Base-by-base conservation (phyloP, 2,888 invertebrate species). In the Limnephilus marmoratus region DNA sequence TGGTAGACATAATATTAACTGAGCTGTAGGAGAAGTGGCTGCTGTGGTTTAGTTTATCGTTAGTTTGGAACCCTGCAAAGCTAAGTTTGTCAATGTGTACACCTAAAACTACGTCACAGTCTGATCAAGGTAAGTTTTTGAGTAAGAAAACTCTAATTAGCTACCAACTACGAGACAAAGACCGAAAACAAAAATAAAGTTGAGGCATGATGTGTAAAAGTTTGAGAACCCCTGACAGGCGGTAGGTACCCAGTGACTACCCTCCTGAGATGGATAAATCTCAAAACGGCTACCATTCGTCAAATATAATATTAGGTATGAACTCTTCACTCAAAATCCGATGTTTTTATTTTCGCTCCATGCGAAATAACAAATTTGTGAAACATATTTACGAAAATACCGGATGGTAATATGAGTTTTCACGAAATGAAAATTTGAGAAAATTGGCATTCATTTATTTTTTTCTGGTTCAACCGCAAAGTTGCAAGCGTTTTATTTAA, bases 281-380 rank as follows among this genome's bases (percentile, higher is more conserved):
- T 85, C 85, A 85, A 85, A 85, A 85, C 49, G n/a, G 29, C 29
- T 12, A n/a, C n/a, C 45, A 85, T 85, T 85, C 85, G 41, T 85
- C 85, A 85, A 85, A 85, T 41, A 45, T 85, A 68, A 68, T 37
- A 85, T 85, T n/a, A 41, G 41, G 85, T 37, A 24, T 41, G n/a
- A 85, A 85, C 41, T 83, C 85, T 85, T 37, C 85, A 45, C 24
- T 83, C 34, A 83, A 83, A 31, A 83, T 83, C 34, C 37, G 9
- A 15, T 34, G 31, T 24, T 37, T 37, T 37, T 83, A 31, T 83
- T 83, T 83, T 83, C 18, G 31, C 18, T 37, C 31, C 12, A 34
- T 9, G 83, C 83, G 9, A 37, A 11, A 83, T 24, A 68, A 68
- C 68, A 68, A 68, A 68, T 68, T 68, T 68, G 68, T 24, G 5